Evolutionary conservation across 2,888 invertebrate genomes (phyloP), one percentile per base, ranked within the genome.

Genomic region (Melangyna quadrimaculata): DNA sequence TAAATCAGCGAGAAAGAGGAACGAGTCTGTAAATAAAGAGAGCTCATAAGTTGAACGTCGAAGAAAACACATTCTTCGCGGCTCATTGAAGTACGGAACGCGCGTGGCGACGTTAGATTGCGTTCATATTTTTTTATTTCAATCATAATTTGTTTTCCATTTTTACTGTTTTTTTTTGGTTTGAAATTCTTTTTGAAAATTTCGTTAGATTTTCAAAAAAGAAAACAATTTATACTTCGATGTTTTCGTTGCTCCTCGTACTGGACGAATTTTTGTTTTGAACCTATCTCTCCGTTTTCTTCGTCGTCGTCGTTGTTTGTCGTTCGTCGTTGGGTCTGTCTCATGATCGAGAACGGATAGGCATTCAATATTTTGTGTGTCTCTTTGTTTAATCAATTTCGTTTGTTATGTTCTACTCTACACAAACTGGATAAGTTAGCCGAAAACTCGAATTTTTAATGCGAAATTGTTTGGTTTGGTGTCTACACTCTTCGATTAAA

Each of bases 101-200:
- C 87, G 88, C 84, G 88, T 88, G 88, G 87, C 88, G 88, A 79
- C 88, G 87, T 87, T 88, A 87, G 88, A 87, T 88, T 88, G 87
- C 78, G 63, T 86, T 53, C 82, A 48, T 24, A 37, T 43, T 53
- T 70, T 40, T 37, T 71, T 55, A 70, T 32, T 78, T 48, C 10
- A 35, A 24, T 45, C n/a, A 43, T 55, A 65, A 65, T 72, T 55
- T 48, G 37, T 14, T 45, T n/a, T 40, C 40, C 53, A 27, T 27
- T 40, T 74, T 69, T 73, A 48, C 35, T 55, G 61, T 78, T 24
- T 79, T 55, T 24, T 67, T 59, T 69, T 59, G 2, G 14, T 75
- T 71, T 45, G n/a, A 27, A 51, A 51, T 51, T 51, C 48, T 24
- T 24, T 53, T 75, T 51, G 24, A 59, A 67, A 72, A 29, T 27